Evolutionary conservation across 2,797 vertebrate genomes (phyloP).

Genomic region (Parotocinclus haroldoi): DNA sequence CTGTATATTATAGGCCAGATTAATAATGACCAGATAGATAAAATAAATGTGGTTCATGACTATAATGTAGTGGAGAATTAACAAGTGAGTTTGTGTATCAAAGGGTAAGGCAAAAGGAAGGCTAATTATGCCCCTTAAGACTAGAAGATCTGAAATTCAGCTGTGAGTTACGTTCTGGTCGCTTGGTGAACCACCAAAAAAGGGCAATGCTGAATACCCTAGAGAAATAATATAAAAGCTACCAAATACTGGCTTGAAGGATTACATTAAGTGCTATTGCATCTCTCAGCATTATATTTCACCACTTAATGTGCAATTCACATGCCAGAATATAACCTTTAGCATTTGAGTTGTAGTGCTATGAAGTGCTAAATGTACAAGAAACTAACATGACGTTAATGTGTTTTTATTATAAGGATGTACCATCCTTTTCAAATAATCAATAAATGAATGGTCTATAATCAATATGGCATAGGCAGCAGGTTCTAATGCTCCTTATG

Average conservation of each 20-base stretch:
- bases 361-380: not conserved
- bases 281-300: slow-evolving; percentile 5
- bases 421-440: slow-evolving; percentile 14
- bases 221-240: slow-evolving; percentile 3
- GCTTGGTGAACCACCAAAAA: slow-evolving; percentile 39
- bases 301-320: not conserved
- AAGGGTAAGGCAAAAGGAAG: slow-evolving; percentile 32
- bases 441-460: slow-evolving; percentile 35
- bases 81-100: slow-evolving; percentile 28
- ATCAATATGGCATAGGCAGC: slow-evolving; percentile 39
- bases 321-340: not conserved
- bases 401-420: slow-evolving; percentile 14
- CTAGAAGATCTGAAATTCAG: slow-evolving; percentile 33
- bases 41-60: too few species aligned
- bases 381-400: slow-evolving; percentile 5
- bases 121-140: slow-evolving; percentile 49
- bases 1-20: too few species aligned
- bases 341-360: not conserved
- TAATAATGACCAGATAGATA: too few species aligned
- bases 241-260: slow-evolving; percentile 2
- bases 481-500: slow-evolving; percentile 27
- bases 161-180: slow-evolving; percentile 7
- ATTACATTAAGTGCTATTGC: slow-evolving; percentile 11
- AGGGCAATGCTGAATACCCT: slow-evolving; percentile 6
- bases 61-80: slow-evolving; percentile 23